Percentiles rank a stretch among this genome's conserved stretches.
These are phyloP conservation scores for Barypeithes pellucidus DNA, from an alignment of 2,888 invertebrate genomes.

Conservation along the genomic window DNA sequence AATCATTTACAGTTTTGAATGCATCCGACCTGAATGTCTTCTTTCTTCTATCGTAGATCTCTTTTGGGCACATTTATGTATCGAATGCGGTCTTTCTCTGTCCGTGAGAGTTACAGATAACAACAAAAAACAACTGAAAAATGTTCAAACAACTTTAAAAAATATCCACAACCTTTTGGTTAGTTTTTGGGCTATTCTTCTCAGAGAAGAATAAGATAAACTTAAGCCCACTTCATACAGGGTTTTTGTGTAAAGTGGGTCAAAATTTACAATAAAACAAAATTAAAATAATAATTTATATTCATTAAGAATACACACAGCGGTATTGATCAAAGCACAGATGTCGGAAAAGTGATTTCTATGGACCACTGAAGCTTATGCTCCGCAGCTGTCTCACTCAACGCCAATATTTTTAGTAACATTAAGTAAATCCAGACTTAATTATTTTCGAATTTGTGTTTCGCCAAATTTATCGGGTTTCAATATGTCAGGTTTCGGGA, in stretches of 20 bases:
- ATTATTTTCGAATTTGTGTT: conserved; percentile 17
- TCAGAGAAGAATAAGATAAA: too few relatives aligned
- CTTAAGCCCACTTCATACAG: too few relatives aligned
- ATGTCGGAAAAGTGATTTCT: conserved; percentile 1
- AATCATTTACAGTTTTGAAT: conserved; percentile 7
- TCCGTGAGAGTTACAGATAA: too few relatives aligned
- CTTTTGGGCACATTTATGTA: too few relatives aligned
- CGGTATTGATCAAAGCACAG: neutral
- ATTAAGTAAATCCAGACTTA: conserved; percentile 16
- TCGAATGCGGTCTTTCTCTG: too few relatives aligned
- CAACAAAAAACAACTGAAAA: too few relatives aligned
- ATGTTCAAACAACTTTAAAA: too few relatives aligned
- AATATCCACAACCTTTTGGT: too few relatives aligned
- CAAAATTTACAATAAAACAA: neutral
- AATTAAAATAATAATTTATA: conserved; percentile 1
- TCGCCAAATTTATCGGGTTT: conserved; percentile 15
- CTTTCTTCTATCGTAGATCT: too few relatives aligned
- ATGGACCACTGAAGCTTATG: neutral
- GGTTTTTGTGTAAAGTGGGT: neutral
- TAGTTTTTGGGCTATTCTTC: too few relatives aligned
- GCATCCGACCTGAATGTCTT: too few relatives aligned
- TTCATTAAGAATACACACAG: neutral
- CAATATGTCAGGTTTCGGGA: conserved; percentile 18
- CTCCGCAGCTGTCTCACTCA: neutral
- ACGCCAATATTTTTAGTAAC: conserved; percentile 16